Evolutionary conservation across 2,113 vertebrate genomes (phyloP).

Genomic region (Otolemur garnettii): DNA sequence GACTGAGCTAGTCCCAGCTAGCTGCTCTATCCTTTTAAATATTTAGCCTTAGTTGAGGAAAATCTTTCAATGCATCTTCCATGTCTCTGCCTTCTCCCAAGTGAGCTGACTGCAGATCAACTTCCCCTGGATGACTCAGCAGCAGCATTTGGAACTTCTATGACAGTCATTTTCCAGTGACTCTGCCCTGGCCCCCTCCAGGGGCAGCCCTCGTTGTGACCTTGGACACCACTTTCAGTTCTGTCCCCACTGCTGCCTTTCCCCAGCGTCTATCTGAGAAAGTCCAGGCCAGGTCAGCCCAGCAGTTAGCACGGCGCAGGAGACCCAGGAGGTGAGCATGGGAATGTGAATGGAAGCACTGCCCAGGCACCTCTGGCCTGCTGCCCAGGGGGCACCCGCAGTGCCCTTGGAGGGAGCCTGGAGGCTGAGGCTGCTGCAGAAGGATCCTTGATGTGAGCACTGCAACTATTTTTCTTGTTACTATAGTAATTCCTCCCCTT

Average conservation of each 20-base stretch:
- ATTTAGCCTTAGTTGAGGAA: not conserved
- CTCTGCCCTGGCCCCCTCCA: not conserved
- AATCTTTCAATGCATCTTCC: not conserved
- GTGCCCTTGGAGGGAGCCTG: not conserved
- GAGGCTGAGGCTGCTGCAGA: not conserved
- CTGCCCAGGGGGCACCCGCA: not conserved
- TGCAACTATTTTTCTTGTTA: not conserved
- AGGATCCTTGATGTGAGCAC: not conserved
- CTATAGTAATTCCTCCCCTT: not conserved
- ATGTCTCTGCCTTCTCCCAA: not conserved
- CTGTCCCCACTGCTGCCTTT: not conserved
- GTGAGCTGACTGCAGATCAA: not conserved
- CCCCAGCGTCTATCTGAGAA: not conserved
- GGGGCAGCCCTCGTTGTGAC: not conserved
- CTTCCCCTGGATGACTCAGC: constrained; percentile 63
- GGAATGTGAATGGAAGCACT: too few relatives aligned
- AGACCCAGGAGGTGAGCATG: not conserved
- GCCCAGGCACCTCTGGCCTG: not conserved
- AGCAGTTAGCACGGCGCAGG: not conserved
- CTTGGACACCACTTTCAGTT: not conserved
- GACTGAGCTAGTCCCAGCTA: not conserved
- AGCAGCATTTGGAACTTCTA: not conserved
- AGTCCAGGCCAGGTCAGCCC: not conserved
- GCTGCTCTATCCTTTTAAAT: not conserved
- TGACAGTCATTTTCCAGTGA: constrained; percentile 16